phyloP scores from a whole-genome alignment of 2,797 vertebrate species.

The Selene dorsalis region DNA sequence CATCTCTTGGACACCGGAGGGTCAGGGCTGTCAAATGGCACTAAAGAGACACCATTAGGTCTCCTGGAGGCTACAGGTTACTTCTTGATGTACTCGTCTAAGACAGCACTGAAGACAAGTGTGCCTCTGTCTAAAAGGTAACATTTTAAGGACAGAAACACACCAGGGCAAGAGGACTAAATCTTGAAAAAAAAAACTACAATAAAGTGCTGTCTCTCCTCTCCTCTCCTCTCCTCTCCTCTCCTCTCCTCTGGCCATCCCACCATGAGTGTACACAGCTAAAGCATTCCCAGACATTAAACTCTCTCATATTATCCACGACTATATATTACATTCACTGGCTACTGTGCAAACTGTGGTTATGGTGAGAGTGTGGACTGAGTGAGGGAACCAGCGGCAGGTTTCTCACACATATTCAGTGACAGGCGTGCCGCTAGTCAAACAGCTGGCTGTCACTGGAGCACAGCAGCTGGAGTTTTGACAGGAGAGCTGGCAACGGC shows the following conservation, averaged over 20 bases:
- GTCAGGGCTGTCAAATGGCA: conserved; percentile 71
- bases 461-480: conserved; percentile 77
- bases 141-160: conserved; percentile 45
- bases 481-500: conserved; percentile 45
- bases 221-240: conserved; percentile 23
- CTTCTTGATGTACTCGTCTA: conserved; percentile 65
- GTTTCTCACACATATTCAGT: conserved; percentile 84
- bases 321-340: conserved; percentile 59
- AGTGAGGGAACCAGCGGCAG: conserved; percentile 59
- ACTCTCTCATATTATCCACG: conserved; percentile 49
- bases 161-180: conserved; percentile 10
- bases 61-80: conserved; percentile 72
- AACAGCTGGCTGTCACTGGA: conserved; percentile 80
- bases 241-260: conserved; percentile 15
- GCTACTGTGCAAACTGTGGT: conserved; percentile 58
- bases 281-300: conserved; percentile 49
- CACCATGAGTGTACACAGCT: background rate
- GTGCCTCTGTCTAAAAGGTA: conserved; percentile 65
- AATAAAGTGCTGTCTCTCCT: conserved; percentile 17
- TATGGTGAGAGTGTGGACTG: conserved; percentile 60
- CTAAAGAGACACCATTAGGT: conserved; percentile 75
- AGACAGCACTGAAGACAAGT: conserved; percentile 72
- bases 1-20: conserved; percentile 60
- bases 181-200: conserved; percentile 29
- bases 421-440: conserved; percentile 72